Conservation (phyloP, 2,888 invertebrate genomes). For the Oscheius sp. region DNA sequence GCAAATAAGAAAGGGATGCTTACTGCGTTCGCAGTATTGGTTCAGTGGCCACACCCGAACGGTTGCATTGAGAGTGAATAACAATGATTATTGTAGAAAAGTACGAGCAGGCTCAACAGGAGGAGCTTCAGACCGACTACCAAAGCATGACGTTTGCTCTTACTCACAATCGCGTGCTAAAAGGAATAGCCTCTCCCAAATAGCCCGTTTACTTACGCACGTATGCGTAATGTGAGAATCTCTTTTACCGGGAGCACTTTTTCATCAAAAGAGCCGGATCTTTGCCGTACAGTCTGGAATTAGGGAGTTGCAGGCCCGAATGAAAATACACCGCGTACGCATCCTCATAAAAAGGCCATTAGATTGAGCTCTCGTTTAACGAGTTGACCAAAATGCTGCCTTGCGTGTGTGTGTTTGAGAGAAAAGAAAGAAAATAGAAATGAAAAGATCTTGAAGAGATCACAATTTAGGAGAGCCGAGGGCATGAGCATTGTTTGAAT, state of each 20-base stretch:
- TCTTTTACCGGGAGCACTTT: background rate
- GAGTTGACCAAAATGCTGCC: background rate
- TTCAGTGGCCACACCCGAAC: slow-evolving; percentile 20
- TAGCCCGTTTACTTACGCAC: background rate
- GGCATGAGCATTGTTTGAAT: slow-evolving; percentile 1
- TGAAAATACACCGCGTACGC: too few species aligned
- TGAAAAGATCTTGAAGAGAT: too few species aligned
- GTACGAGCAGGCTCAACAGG: background rate
- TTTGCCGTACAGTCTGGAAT: too few species aligned
- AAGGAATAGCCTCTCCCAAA: too few species aligned
- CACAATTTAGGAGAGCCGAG: background rate
- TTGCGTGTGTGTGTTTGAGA: too few species aligned
- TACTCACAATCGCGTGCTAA: background rate
- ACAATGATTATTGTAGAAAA: background rate
- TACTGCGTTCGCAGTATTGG: slow-evolving; percentile 1
- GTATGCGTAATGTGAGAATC: background rate
- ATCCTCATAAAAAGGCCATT: background rate
- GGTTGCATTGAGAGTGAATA: background rate
- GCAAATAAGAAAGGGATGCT: background rate
- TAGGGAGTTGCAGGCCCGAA: too few species aligned
- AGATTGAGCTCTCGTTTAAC: background rate
- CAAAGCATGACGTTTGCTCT: background rate
- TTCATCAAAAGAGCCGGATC: background rate
- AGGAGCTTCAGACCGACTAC: too few species aligned
- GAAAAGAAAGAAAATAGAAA: too few species aligned